phyloP scores from a whole-genome alignment of 2,888 invertebrate species.

The Lasioglossum calceatum region DNA sequence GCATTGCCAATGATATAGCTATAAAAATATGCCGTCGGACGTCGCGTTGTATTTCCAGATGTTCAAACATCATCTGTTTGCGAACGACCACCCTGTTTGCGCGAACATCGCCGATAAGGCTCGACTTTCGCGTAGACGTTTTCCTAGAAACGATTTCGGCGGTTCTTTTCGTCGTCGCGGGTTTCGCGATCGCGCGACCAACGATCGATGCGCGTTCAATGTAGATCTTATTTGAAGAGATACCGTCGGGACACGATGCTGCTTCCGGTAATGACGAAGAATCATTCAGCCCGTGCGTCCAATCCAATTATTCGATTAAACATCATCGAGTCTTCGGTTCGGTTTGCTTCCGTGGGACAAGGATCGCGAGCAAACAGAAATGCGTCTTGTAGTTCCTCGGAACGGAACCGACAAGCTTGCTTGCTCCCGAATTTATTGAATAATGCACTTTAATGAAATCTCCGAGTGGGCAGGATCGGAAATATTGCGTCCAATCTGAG shows the following conservation, averaged over 20 bases:
- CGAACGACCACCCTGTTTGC: background rate
- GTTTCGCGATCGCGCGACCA: background rate
- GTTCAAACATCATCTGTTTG: background rate
- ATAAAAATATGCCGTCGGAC: background rate
- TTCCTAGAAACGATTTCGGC: background rate
- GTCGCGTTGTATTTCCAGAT: background rate
- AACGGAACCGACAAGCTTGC: background rate
- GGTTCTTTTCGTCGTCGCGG: background rate
- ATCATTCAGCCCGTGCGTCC: background rate
- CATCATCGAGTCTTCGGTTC: background rate
- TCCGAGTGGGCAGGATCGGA: background rate
- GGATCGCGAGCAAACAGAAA: background rate
- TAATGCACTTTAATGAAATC: background rate
- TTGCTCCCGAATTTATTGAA: background rate
- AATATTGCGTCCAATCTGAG: background rate
- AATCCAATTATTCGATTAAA: conserved; percentile 17
- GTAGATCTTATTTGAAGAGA: too few species aligned
- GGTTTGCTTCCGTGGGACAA: background rate
- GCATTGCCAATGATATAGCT: too few species aligned
- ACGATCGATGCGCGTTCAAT: background rate
- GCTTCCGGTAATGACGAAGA: background rate
- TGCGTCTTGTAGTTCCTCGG: background rate
- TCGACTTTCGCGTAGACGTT: background rate
- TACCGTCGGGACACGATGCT: background rate
- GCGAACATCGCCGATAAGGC: background rate